Evolutionary conservation across 2,797 vertebrate genomes (phyloP).

Genomic region (Carapus acus): DNA sequence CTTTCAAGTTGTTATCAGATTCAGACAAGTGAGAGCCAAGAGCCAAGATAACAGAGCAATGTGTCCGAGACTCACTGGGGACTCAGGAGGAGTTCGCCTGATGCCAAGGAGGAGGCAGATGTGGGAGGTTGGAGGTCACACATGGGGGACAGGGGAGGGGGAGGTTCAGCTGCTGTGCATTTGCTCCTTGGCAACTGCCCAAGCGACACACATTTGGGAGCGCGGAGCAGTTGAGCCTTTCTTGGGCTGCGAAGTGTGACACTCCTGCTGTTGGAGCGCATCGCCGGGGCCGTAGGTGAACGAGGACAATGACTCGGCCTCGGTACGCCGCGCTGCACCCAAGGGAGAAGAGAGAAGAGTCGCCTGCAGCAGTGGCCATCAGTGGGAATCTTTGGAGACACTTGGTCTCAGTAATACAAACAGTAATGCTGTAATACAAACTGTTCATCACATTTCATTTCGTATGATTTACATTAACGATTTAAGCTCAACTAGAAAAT

Average conservation of each 20-base stretch:
- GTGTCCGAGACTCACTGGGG: slow-evolving; percentile 27
- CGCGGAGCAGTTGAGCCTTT: slow-evolving; percentile 52
- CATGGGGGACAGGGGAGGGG: slow-evolving; percentile 47
- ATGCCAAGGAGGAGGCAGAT: slow-evolving; percentile 42
- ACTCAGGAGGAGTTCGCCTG: slow-evolving; percentile 34
- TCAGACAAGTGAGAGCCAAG: too few relatives aligned
- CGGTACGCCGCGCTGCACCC: slow-evolving; percentile 32
- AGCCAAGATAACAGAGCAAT: not conserved
- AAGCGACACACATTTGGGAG: slow-evolving; percentile 44
- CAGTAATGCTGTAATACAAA: too few relatives aligned
- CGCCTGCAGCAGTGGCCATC: too few relatives aligned
- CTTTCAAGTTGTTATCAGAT: too few relatives aligned
- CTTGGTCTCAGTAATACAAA: too few relatives aligned
- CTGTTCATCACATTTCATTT: too few relatives aligned
- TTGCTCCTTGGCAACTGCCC: slow-evolving; percentile 34
- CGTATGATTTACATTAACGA: too few relatives aligned
- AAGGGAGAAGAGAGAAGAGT: too few relatives aligned
- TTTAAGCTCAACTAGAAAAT: too few relatives aligned
- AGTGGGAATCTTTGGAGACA: too few relatives aligned
- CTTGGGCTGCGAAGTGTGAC: slow-evolving; percentile 56
- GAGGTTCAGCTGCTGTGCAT: slow-evolving; percentile 40
- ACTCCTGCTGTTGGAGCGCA: slow-evolving; percentile 37
- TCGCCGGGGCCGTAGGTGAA: not conserved
- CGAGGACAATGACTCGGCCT: slow-evolving; percentile 17
- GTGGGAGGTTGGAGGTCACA: slow-evolving; percentile 50